Percentiles rank a stretch among this genome's conserved stretches.
phyloP scores from a whole-genome alignment of 2,797 vertebrate genomes.

The Muscicapa striata region DNA sequence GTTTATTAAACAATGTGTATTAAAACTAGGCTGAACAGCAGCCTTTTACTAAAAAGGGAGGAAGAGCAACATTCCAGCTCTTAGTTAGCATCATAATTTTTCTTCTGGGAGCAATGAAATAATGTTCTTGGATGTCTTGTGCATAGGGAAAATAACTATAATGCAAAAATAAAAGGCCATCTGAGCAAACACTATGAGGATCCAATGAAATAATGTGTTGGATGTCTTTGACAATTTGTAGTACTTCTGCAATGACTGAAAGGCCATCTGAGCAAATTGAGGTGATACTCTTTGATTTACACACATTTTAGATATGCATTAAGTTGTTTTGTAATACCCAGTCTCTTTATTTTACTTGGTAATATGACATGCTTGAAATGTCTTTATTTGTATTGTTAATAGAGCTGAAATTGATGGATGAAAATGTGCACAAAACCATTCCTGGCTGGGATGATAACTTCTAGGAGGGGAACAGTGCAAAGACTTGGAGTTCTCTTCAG shows the following conservation, averaged over 20 bases:
- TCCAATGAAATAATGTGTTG: not conserved
- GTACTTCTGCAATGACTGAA: not conserved
- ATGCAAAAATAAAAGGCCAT: too few relatives aligned
- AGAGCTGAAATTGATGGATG: not conserved
- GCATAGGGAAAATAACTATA: not conserved
- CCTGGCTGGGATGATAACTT: not conserved
- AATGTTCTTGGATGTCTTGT: not conserved
- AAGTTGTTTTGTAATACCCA: not conserved
- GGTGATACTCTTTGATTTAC: not conserved
- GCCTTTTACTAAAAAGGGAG: not conserved
- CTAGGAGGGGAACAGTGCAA: not conserved
- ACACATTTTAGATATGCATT: not conserved
- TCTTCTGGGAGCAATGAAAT: not conserved
- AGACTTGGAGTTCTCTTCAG: not conserved
- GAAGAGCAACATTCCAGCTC: not conserved
- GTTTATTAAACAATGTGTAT: not conserved
- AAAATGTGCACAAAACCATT: not conserved
- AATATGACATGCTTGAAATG: not conserved
- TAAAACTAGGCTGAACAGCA: not conserved
- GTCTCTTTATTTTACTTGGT: not conserved
- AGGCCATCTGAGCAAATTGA: not conserved
- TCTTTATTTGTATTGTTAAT: not conserved
- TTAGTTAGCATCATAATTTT: not conserved
- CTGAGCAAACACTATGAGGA: fast-evolving
- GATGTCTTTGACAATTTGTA: not conserved